A percentile compares a stretch with the other conserved stretches of the same genome.
These are phyloP conservation scores for Ctenodactylus gundi DNA, from an alignment of 2,113 vertebrate species.

Conservation along the genomic window DNA sequence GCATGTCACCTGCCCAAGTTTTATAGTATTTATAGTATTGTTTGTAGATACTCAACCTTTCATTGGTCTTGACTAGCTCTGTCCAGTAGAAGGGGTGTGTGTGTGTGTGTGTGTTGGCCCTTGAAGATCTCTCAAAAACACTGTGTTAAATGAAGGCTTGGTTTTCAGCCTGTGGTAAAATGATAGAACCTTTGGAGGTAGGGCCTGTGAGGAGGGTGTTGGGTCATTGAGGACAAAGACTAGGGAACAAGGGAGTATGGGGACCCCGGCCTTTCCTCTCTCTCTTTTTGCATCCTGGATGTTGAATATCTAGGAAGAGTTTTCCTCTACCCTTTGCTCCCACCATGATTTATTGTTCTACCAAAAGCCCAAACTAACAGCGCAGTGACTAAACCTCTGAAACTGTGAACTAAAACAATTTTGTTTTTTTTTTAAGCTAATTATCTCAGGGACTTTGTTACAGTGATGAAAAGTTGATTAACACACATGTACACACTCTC, in stretches of 20 bases:
- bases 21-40: background rate
- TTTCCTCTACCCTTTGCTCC: background rate
- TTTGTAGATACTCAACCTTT: background rate
- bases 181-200: background rate
- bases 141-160: background rate
- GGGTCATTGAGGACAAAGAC: background rate
- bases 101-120: background rate
- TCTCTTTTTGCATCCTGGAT: background rate
- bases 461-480: background rate
- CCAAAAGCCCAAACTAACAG: background rate
- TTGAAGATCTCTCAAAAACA: background rate
- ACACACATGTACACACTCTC: background rate
- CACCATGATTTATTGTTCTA: background rate
- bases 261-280: background rate
- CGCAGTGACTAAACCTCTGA: background rate
- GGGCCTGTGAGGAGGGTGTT: background rate
- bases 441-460: background rate
- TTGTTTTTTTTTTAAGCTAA: background rate
- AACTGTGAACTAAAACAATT: background rate
- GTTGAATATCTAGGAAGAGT: too few species aligned
- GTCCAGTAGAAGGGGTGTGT: background rate
- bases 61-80: background rate
- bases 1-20: background rate
- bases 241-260: background rate
- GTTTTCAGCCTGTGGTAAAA: background rate